Base-by-base conservation (phyloP, 53 echinoderm and acorn worm species). In the Zoroaster sp. region DNA sequence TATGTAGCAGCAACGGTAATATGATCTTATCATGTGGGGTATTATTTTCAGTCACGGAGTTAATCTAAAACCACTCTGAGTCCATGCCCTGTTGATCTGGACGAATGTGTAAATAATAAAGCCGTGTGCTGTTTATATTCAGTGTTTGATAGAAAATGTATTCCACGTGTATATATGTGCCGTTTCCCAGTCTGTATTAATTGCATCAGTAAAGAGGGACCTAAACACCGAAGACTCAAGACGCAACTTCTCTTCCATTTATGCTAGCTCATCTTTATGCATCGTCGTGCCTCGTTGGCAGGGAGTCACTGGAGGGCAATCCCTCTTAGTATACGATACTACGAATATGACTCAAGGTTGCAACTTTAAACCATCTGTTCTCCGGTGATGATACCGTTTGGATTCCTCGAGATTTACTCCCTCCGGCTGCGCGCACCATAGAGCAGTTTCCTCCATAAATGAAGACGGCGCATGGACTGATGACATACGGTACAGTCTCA, bases 351-450 rank as follows among this genome's bases (percentile, higher is more conserved):
- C 85, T 85, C 71, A 71, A 85, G 66, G 85, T 85, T 85, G 85
- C 85, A 85, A 85, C 70, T 69, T 85, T 85, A 85, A 68, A 85
- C 85, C 85, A 85, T 68, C 85, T 85, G 85, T 85, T 70, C 85
- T 5, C n/a, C 47, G 28, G 46, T 66, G 85, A 85, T 49, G 85
- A 85, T 85, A 85, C 71, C 85, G 47, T 85, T 85, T 43, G 40
- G 32, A 34, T 85, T 69, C 85, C 45, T 83, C 11, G 23, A 81
- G 81, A 81, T 81, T 81, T 44, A 8, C 31, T 38, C 35, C 85
- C 49, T 37, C 52, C 23, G 71, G 49, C 68, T 42, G 2, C 23
- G 33, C 1, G 13, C 11, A 44, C 45, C 45, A 0, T 0, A 44
- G 12, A 12, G 7, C 12, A 44, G 1, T 0, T 44, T 7, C 45